Conservation (phyloP, 2,888 invertebrate genomes). For the Arrhopalites spinosus region DNA sequence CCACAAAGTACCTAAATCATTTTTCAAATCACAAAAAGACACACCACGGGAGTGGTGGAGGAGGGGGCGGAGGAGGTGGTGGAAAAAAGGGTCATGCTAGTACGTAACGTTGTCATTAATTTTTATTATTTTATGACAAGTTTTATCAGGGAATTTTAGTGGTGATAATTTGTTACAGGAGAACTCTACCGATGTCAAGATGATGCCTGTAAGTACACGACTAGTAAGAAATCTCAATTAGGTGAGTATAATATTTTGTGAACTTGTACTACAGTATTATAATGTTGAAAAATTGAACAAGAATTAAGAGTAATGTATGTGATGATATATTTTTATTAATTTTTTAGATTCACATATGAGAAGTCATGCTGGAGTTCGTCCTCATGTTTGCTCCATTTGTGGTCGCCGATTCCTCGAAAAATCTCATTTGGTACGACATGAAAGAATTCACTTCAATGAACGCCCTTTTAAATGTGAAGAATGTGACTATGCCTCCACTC, state of each 20-base stretch:
- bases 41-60: conserved; percentile 62
- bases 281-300: too few relatives aligned
- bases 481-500: conserved; percentile 69
- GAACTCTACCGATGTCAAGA: conserved; percentile 63
- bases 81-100: conserved; percentile 22
- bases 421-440: conserved; percentile 70
- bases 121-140: not conserved
- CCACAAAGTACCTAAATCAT: conserved; percentile 65
- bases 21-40: conserved; percentile 69
- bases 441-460: conserved; percentile 68
- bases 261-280: too few relatives aligned
- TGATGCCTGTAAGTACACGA: conserved; percentile 67
- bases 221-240: conserved; percentile 70
- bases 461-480: conserved; percentile 62
- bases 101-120: conserved; percentile 28
- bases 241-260: too few relatives aligned
- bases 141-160: not conserved
- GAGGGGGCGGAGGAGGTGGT: not conserved
- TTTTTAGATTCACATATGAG: conserved; percentile 69
- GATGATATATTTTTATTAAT: too few relatives aligned
- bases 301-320: too few relatives aligned
- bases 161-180: not conserved
- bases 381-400: conserved; percentile 66
- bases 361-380: conserved; percentile 66
- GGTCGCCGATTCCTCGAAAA: conserved; percentile 71